Conservation (phyloP, 2,113 vertebrate genomes). For the Stegastes partitus region DNA sequence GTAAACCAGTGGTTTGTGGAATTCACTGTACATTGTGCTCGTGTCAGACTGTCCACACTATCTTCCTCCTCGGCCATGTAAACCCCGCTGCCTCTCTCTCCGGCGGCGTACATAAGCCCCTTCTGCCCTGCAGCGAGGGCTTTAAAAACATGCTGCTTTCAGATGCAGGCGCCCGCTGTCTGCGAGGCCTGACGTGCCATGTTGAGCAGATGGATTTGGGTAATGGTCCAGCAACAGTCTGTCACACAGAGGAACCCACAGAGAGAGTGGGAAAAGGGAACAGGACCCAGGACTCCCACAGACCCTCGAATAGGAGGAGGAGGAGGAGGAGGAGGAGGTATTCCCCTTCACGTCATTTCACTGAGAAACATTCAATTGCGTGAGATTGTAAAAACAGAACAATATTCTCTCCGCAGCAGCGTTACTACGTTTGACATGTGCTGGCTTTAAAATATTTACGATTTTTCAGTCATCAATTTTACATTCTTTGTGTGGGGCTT, state of each 20-base stretch:
- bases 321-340: conserved; percentile 2
- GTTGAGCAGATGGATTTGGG: conserved; percentile 58
- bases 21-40: neutral
- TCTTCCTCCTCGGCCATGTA: neutral
- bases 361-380: neutral
- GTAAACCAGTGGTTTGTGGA: neutral
- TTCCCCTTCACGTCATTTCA: conserved; percentile 5
- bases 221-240: conserved; percentile 67
- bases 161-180: conserved; percentile 53
- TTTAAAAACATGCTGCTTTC: conserved; percentile 64
- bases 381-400: neutral
- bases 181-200: conserved; percentile 32
- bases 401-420: no score
- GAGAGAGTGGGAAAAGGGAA: conserved; percentile 24
- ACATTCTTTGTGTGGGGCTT: no score
- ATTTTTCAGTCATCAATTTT: no score
- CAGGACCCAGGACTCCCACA: conserved; percentile 34
- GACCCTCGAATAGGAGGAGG: conserved; percentile 24
- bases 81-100: conserved; percentile 12
- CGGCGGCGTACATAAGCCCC: conserved; percentile 7
- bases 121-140: conserved; percentile 43
- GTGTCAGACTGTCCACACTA: neutral
- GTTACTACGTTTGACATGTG: no score
- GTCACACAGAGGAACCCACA: conserved; percentile 22
- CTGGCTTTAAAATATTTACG: no score